A percentile compares a stretch with the other conserved stretches of the same genome.
Conservation (phyloP, 2,113 vertebrate species). For the Synodontis membranacea region DNA sequence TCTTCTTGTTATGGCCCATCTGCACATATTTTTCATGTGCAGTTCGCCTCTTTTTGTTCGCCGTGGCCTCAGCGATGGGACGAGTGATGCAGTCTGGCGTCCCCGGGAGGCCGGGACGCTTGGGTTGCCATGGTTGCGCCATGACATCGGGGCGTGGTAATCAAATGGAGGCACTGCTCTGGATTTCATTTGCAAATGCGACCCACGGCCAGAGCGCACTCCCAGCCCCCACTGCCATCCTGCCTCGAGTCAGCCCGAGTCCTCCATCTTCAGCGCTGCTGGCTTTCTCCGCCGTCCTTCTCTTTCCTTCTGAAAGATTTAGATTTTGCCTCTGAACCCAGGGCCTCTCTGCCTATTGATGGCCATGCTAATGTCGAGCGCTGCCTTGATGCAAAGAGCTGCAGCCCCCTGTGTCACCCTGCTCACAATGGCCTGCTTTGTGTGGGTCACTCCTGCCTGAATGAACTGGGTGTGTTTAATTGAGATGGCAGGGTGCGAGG, state of each 20-base stretch:
- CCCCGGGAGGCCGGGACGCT: constrained; percentile 72
- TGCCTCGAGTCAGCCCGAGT: constrained; percentile 51
- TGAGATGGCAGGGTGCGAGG: constrained; percentile 59
- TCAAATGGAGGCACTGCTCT: constrained; percentile 71
- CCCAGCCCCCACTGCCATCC: constrained; percentile 48
- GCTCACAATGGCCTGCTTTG: constrained; percentile 68
- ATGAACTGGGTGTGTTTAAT: constrained; percentile 73
- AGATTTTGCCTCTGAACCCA: constrained; percentile 51
- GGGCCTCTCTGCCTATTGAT: constrained; percentile 58
- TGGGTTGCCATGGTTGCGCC: constrained; percentile 80
- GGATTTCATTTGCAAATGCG: constrained; percentile 70
- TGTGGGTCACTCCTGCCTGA: constrained; percentile 62
- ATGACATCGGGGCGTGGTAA: constrained; percentile 74
- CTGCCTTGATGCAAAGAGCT: constrained; percentile 66
- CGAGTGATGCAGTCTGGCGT: constrained; percentile 66
- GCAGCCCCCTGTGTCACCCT: constrained; percentile 55
- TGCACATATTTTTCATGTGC: constrained; percentile 60
- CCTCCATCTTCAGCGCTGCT: constrained; percentile 45
- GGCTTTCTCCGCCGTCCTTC: constrained; percentile 35
- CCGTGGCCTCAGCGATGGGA: constrained; percentile 64
- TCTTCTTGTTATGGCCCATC: constrained; percentile 63
- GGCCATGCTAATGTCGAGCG: constrained; percentile 62
- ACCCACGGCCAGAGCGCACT: constrained; percentile 23
- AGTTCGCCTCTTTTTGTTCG: constrained; percentile 55
- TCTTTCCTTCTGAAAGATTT: constrained; percentile 54